These are phyloP conservation scores for Drosophila fungiperda DNA, from an alignment of 2,888 invertebrate species.

Conservation along the genomic window DNA sequence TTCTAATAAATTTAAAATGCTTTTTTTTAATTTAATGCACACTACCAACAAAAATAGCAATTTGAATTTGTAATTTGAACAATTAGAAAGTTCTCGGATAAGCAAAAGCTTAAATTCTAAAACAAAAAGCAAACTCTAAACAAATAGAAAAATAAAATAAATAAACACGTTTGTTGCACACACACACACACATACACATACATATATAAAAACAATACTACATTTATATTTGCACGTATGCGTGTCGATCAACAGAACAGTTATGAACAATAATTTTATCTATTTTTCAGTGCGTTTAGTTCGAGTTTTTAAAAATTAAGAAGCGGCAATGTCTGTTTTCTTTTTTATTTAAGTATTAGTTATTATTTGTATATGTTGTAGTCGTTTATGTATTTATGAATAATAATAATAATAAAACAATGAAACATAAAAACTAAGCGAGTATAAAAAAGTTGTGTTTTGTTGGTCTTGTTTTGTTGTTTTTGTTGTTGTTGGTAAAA, in stretches of 20 bases:
- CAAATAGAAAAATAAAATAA: slow-evolving; percentile 37
- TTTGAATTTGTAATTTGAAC: slow-evolving; percentile 42
- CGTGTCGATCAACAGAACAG: slow-evolving; percentile 64
- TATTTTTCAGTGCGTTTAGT: slow-evolving; percentile 62
- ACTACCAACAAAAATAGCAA: slow-evolving; percentile 60
- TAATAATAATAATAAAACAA: slow-evolving; percentile 65
- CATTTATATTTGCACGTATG: slow-evolving; percentile 4
- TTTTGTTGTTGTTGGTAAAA: slow-evolving; percentile 53
- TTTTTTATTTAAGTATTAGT: slow-evolving; percentile 28
- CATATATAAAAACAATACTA: slow-evolving; percentile 12
- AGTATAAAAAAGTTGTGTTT: slow-evolving; percentile 74
- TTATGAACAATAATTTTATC: slow-evolving; percentile 62
- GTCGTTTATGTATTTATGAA: slow-evolving; percentile 33
- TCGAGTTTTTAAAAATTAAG: slow-evolving; percentile 41
- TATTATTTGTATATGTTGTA: slow-evolving; percentile 34
- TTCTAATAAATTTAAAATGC: slow-evolving; percentile 16
- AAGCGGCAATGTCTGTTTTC: slow-evolving; percentile 44
- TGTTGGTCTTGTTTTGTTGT: slow-evolving; percentile 46
- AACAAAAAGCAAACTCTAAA: slow-evolving; percentile 28
- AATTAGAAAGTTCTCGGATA: slow-evolving; percentile 41
- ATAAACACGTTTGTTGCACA: slow-evolving; percentile 36
- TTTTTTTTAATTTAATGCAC: slow-evolving; percentile 35
- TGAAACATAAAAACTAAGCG: slow-evolving; percentile 75
- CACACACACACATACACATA: slow-evolving; percentile 22
- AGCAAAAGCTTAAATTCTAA: slow-evolving; percentile 5